A percentile compares a stretch with the other conserved stretches of the same genome.
Conservation (phyloP, 2,113 vertebrate genomes). For the Gadus chalcogrammus region DNA sequence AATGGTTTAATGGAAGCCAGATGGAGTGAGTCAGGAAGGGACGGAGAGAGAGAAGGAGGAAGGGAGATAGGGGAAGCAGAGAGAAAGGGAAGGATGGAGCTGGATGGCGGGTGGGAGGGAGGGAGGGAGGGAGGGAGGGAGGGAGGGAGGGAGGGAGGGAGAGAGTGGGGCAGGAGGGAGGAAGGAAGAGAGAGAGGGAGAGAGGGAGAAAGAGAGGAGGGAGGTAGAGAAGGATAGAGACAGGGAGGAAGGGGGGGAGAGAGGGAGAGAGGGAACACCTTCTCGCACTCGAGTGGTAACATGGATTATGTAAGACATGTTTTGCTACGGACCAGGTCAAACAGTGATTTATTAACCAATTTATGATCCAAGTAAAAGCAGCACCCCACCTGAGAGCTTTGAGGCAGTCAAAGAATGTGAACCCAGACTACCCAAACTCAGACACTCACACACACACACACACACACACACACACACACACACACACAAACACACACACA, state of each 20-base stretch:
- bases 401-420: not conserved
- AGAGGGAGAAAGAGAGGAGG: not conserved
- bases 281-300: slow-evolving; percentile 32
- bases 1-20: slow-evolving; percentile 32
- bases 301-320: slow-evolving; percentile 20
- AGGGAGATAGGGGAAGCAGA: slow-evolving; percentile 1
- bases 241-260: not conserved
- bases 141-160: not conserved
- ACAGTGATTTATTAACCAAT: slow-evolving; percentile 31
- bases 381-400: slow-evolving; percentile 2
- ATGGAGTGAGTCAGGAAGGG: slow-evolving; percentile 14
- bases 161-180: not conserved
- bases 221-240: slow-evolving; percentile 13
- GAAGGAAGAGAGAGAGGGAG: not conserved
- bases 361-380: slow-evolving; percentile 7
- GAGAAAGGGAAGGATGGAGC: too few relatives aligned
- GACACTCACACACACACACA: too few relatives aligned
- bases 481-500: too few relatives aligned
- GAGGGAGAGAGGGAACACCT: slow-evolving; percentile 11
- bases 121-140: slow-evolving; percentile 22
- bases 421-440: too few relatives aligned
- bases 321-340: slow-evolving; percentile 17
- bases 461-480: too few relatives aligned
- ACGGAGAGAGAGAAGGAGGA: not conserved
- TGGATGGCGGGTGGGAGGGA: not conserved